phyloP scores from a whole-genome alignment of 2,888 invertebrate species.

The Temnothorax unifasciatus region DNA sequence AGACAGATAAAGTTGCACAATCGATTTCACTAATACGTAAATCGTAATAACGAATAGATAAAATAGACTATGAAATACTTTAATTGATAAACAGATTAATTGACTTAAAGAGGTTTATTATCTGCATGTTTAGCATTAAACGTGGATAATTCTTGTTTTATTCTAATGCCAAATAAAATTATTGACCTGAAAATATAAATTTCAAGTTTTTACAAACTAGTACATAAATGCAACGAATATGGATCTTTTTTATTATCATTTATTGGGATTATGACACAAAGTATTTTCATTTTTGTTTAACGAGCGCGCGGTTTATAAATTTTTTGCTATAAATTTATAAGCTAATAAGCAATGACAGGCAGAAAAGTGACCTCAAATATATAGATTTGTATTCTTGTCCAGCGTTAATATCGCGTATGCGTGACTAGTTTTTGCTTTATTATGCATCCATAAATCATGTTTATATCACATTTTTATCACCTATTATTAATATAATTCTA shows the following conservation, averaged over 20 bases:
- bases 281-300: slow-evolving; percentile 6
- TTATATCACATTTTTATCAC: slow-evolving; percentile 7
- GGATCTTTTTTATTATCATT: neutral
- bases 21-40: neutral
- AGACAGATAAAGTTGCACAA: neutral
- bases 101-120: neutral
- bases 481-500: neutral
- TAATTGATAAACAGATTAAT: neutral
- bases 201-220: neutral
- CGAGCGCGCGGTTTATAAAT: slow-evolving; percentile 1
- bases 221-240: neutral
- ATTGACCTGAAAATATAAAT: neutral
- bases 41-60: neutral
- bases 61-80: neutral
- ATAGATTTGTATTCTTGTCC: slow-evolving; percentile 35
- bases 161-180: neutral
- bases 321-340: neutral
- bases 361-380: slow-evolving; percentile 53
- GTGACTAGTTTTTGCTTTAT: slow-evolving; percentile 9
- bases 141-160: neutral
- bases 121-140: neutral
- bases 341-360: slow-evolving; percentile 20
- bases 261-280: neutral
- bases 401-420: slow-evolving; percentile 1
- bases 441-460: slow-evolving; percentile 15